Percentiles rank a stretch among this genome's conserved stretches.
These are phyloP conservation scores for Chaetophractus vellerosus DNA, from an alignment of 2,797 vertebrate species.

Conservation along the genomic window DNA sequence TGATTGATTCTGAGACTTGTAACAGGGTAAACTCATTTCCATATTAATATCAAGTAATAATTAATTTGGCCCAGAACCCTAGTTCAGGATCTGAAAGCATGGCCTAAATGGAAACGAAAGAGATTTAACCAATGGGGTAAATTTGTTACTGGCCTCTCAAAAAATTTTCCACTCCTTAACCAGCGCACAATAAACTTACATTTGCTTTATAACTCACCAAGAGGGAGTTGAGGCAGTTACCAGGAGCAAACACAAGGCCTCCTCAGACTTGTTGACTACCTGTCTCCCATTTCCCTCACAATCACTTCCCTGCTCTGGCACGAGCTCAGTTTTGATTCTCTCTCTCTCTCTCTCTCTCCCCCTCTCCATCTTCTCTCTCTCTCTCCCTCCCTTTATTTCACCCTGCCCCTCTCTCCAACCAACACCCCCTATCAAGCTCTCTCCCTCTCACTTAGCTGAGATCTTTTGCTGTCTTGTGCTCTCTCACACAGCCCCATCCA, in stretches of 20 bases:
- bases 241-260: neutral
- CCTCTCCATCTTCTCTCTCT: too few relatives aligned
- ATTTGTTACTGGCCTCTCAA: slow-evolving; percentile 22
- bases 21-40: slow-evolving; percentile 75
- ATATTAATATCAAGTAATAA: slow-evolving; percentile 82
- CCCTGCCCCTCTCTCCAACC: neutral
- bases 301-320: neutral
- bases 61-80: slow-evolving; percentile 65
- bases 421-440: neutral
- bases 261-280: neutral
- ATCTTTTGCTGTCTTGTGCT: neutral
- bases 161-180: slow-evolving; percentile 60
- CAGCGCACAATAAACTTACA: neutral
- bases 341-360: neutral
- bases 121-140: slow-evolving; percentile 27
- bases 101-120: slow-evolving; percentile 52
- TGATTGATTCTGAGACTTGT: slow-evolving; percentile 82
- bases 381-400: neutral
- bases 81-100: slow-evolving; percentile 50
- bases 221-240: neutral
- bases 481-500: neutral
- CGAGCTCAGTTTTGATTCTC: neutral
- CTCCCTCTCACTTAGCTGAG: neutral
- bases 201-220: neutral
- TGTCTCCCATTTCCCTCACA: neutral